phyloP scores from a whole-genome alignment of 2,113 vertebrate genomes.

The Panthera tigris region DNA sequence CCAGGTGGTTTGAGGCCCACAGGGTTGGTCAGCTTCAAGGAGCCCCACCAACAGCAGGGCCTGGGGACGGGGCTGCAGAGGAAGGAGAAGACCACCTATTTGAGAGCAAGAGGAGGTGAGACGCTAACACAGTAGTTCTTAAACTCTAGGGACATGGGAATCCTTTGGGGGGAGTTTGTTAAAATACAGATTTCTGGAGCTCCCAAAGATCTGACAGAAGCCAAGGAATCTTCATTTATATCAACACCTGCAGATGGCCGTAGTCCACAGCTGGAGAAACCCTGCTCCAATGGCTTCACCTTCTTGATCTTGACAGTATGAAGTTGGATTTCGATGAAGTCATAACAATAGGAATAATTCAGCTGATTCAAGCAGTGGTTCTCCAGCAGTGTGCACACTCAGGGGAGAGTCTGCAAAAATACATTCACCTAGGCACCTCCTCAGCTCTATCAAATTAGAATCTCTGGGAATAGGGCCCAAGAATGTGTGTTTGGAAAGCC shows the following conservation, averaged over 20 bases:
- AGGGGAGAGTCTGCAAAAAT: neutral
- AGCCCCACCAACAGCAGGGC: neutral
- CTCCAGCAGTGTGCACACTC: neutral
- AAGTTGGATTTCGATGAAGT: neutral
- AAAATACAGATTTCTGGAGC: neutral
- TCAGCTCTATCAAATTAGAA: neutral
- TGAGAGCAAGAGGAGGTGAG: neutral
- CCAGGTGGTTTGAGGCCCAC: neutral
- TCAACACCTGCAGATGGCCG: neutral
- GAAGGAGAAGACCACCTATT: neutral
- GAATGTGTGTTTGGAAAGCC: neutral
- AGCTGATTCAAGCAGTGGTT: accelerated
- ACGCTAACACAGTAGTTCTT: neutral
- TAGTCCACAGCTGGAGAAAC: neutral
- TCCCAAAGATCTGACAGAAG: neutral
- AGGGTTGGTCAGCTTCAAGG: neutral
- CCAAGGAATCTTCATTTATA: neutral
- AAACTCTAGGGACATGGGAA: neutral
- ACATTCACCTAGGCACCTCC: neutral
- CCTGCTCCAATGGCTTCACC: neutral
- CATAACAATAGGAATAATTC: neutral
- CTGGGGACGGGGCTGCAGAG: neutral
- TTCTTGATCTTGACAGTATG: neutral
- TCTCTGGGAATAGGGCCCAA: neutral
- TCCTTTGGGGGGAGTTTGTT: neutral